Conservation (phyloP, 2,888 invertebrate species). For the Pilophorus perplexus region DNA sequence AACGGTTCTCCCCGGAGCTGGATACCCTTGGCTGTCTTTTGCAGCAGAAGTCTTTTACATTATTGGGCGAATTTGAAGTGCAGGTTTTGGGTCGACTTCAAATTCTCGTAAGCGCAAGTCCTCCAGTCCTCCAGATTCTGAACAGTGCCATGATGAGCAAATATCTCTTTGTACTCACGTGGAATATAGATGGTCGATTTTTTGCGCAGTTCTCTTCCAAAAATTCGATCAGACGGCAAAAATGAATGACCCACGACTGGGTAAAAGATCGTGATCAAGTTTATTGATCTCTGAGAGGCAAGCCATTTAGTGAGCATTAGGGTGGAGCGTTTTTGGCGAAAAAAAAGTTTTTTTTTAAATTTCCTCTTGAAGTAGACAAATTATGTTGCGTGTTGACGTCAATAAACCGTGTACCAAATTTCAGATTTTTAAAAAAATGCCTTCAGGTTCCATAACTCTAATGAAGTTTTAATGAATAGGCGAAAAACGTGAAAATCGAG, state of each 20-base stretch:
- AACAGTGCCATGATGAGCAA: background rate
- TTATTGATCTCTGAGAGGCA: background rate
- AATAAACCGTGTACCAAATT: no score
- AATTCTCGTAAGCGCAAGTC: background rate
- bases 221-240: conserved; percentile 9
- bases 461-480: no score
- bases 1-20: conserved; percentile 14
- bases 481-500: no score
- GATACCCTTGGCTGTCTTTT: conserved; percentile 1
- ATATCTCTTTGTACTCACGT: conserved; percentile 3
- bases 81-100: background rate
- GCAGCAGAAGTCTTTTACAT: conserved; percentile 2
- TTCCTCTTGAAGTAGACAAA: no score
- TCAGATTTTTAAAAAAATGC: no score
- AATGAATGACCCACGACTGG: conserved; percentile 18
- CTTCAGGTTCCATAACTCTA: no score
- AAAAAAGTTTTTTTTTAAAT: no score
- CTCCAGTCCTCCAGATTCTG: conserved; percentile 6
- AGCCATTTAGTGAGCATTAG: conserved; percentile 7
- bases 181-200: conserved; percentile 10
- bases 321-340: no score
- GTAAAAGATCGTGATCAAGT: conserved; percentile 14
- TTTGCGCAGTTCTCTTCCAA: background rate
- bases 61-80: conserved; percentile 19
- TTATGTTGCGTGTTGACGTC: no score